A percentile compares a stretch with the other conserved stretches of the same genome.
phyloP scores from a whole-genome alignment of 2,113 vertebrate genomes.

The Lutjanus erythropterus region DNA sequence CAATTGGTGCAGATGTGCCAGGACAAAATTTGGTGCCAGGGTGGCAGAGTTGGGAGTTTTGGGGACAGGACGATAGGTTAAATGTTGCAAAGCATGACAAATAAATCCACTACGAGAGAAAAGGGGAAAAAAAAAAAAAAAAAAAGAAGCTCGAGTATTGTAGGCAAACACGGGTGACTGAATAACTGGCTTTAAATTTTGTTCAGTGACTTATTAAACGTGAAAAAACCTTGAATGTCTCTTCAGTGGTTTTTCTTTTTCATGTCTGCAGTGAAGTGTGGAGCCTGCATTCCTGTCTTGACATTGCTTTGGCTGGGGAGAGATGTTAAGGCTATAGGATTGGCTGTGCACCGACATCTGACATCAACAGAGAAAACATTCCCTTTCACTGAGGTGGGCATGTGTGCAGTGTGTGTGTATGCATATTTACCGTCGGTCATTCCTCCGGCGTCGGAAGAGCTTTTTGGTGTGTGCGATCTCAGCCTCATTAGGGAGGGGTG shows the following conservation, averaged over 20 bases:
- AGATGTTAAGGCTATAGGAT: slow-evolving; percentile 54
- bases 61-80: slow-evolving; percentile 3
- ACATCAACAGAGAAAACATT: slow-evolving; percentile 63
- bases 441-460: slow-evolving; percentile 93
- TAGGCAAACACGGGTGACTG: slow-evolving; percentile 18
- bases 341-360: slow-evolving; percentile 54
- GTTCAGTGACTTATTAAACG: slow-evolving; percentile 32
- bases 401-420: slow-evolving; percentile 25
- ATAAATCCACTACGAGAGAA: slow-evolving; percentile 17
- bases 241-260: slow-evolving; percentile 29
- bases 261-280: slow-evolving; percentile 46
- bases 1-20: slow-evolving; percentile 49
- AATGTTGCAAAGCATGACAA: slow-evolving; percentile 23
- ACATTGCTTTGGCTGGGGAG: slow-evolving; percentile 66
- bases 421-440: slow-evolving; percentile 91
- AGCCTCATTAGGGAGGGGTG: slow-evolving; percentile 92
- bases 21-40: slow-evolving; percentile 15
- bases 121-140: too few relatives aligned
- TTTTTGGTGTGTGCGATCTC: slow-evolving; percentile 98
- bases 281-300: slow-evolving; percentile 71
- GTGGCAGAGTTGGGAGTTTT: slow-evolving; percentile 18
- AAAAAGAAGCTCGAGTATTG: not conserved
- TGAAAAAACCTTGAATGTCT: slow-evolving; percentile 52
- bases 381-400: slow-evolving; percentile 42
- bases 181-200: slow-evolving; percentile 19